Base-by-base conservation (phyloP, 2,113 vertebrate species). In the Uropsilus gracilis region DNA sequence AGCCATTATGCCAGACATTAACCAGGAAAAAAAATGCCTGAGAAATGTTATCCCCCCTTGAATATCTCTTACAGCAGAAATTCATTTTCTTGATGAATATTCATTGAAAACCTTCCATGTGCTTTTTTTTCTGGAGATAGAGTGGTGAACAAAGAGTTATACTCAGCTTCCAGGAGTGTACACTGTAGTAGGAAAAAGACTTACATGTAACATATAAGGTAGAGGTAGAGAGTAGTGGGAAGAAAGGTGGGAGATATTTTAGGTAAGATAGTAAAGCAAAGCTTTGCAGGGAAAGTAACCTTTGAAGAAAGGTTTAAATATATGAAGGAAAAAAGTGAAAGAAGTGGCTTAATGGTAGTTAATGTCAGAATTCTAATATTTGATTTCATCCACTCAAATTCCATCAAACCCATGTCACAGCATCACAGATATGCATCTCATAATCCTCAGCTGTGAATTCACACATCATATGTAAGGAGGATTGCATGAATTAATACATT, bases 341-440 rank as follows among this genome's bases (percentile, higher is more conserved):
- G 4, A 34, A 5, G 14, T 3, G 8, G 13, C 37, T 82, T n/a
- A 3, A 37, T 24, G 53, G 53, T 22, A 18, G 6, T 73, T 4
- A 3, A 11, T 5, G 20, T 53, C 9, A 17, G 13, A 66, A 9
- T 9, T 44, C 48, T 39, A 30, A 64, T 9, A 14, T 39, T 5
- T 3, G 12, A 64, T 6, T 34, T 3, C 22, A 12, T 20, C 17
- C 17, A 2, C 28, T 48, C 14, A 18, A 13, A 53, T 30, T 22
- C 6, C n/a, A 17, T 30, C 18, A 17, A 12, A 37, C 1, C 1
- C 24, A n/a, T 0, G 0, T 28, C 6, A 11, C 1, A 2, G 4
- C 4, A 6, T 34, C 77, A 28, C 7, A 26, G 10, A 6, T 26
- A 46, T 42, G 22, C 44, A 24, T 24, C 12, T 53, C 71, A 4